A percentile compares a stretch with the other conserved stretches of the same genome.
Conservation (phyloP, 1,140 invertebrate species). For the Nasonia giraulti region DNA sequence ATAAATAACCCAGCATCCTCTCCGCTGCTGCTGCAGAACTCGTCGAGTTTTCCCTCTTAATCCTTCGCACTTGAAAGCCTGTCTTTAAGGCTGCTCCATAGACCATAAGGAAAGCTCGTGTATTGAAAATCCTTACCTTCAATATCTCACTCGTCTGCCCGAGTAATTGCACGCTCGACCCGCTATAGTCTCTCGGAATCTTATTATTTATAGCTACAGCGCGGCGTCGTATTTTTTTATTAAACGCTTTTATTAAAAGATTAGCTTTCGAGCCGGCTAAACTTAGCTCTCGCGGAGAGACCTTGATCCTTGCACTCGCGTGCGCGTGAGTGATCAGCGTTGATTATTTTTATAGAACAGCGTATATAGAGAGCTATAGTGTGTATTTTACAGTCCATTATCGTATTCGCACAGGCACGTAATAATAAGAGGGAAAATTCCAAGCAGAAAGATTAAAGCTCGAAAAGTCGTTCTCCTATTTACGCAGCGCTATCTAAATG, state of each 20-base stretch:
- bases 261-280: too few species aligned
- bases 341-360: too few species aligned
- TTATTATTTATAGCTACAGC: too few species aligned
- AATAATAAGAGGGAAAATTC: neutral
- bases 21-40: neutral
- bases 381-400: too few species aligned
- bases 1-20: slow-evolving; percentile 32
- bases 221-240: too few species aligned
- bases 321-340: too few species aligned
- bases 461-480: neutral
- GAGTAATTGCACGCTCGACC: neutral
- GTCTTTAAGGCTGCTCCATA: slow-evolving; percentile 23
- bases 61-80: slow-evolving; percentile 23
- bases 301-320: too few species aligned
- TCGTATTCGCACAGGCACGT: too few species aligned
- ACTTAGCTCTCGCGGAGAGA: too few species aligned
- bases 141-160: neutral
- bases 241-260: too few species aligned
- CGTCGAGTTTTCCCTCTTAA: slow-evolving; percentile 21
- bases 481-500: slow-evolving; percentile 1
- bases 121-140: slow-evolving; percentile 17
- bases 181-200: too few species aligned
- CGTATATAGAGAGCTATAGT: too few species aligned
- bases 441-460: neutral
- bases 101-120: neutral